Percentiles rank a stretch among this genome's conserved stretches.
These are phyloP conservation scores for Liolophura sinensis DNA, from an alignment of 1,140 invertebrate genomes.

Conservation along the genomic window DNA sequence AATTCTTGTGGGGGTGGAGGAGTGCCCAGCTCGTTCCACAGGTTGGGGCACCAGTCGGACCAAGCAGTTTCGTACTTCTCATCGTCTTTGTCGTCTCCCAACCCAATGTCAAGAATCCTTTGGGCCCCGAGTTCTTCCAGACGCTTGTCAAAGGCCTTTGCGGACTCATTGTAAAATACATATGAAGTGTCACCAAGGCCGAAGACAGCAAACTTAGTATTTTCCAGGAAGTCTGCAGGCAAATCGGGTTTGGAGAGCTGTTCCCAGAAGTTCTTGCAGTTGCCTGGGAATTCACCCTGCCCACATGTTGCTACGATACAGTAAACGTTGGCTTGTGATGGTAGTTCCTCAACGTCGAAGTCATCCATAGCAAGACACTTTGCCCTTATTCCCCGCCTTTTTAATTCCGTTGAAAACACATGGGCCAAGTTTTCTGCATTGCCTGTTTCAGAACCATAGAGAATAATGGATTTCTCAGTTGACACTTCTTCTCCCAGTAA, in stretches of 20 bases:
- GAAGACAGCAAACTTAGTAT: conserved; percentile 19
- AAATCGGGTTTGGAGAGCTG: conserved; percentile 8
- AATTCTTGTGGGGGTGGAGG: conserved; percentile 14
- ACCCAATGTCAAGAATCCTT: conserved; percentile 8
- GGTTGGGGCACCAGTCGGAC: conserved; percentile 21
- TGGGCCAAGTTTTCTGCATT: conserved; percentile 11
- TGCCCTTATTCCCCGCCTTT: conserved; percentile 14
- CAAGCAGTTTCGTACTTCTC: conserved; percentile 15
- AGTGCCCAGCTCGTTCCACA: conserved; percentile 20
- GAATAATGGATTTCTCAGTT: conserved; percentile 14
- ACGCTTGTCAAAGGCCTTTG: conserved; percentile 12
- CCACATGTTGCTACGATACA: conserved; percentile 19
- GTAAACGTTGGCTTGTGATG: conserved; percentile 16
- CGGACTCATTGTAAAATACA: conserved; percentile 19
- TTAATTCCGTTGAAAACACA: conserved; percentile 18
- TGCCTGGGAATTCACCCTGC: conserved; percentile 19
- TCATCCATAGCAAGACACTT: conserved; percentile 25
- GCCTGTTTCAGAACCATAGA: conserved; percentile 23
- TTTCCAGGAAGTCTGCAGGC: conserved; percentile 12
- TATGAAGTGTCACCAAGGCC: conserved; percentile 18
- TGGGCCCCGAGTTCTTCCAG: conserved; percentile 13
- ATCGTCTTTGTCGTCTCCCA: conserved; percentile 19
- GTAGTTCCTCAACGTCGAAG: conserved; percentile 19
- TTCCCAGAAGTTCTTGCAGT: conserved; percentile 21
- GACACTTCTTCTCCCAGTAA: conserved; percentile 11